Evolutionary conservation across 2,888 invertebrate species (phyloP).

Genomic region (Coelopa pilipes): DNA sequence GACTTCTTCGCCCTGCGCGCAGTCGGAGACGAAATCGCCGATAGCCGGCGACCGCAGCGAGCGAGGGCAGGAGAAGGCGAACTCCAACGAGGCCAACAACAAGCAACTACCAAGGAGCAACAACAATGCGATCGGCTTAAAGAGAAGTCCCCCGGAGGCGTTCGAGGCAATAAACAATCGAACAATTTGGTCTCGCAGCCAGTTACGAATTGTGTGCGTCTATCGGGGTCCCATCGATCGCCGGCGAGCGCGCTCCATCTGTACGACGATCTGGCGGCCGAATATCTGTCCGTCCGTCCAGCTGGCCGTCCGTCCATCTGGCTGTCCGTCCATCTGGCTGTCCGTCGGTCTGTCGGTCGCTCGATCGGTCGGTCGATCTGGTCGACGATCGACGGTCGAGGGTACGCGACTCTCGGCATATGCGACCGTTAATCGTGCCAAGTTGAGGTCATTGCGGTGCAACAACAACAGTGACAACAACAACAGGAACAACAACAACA

Average conservation of each 20-base stretch:
- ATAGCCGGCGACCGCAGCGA: not conserved
- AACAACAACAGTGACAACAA: not conserved
- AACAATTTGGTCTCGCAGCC: conserved; percentile 40
- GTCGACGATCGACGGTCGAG: not conserved
- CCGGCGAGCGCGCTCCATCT: not conserved
- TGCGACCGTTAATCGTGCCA: conserved; percentile 29
- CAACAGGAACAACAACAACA: too few relatives aligned
- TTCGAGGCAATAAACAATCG: conserved; percentile 42
- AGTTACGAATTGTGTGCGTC: conserved; percentile 20
- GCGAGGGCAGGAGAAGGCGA: not conserved
- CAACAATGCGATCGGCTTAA: not conserved
- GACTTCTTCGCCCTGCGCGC: not conserved
- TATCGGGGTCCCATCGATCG: not conserved
- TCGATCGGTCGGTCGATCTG: conserved; percentile 7
- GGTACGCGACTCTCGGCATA: conserved; percentile 16
- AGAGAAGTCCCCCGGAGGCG: conserved; percentile 28
- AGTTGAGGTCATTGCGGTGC: not conserved
- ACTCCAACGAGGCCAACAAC: not conserved
- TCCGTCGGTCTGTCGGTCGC: not conserved
- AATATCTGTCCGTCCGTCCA: not conserved
- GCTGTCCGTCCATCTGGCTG: conserved; percentile 10
- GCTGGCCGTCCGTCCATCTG: not conserved
- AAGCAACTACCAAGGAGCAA: not conserved
- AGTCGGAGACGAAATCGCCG: not conserved
- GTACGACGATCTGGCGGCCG: conserved; percentile 1